Percentiles rank a stretch among this genome's conserved stretches.
Conservation (phyloP, 1,140 invertebrate species). For the Centruroides vittatus region DNA sequence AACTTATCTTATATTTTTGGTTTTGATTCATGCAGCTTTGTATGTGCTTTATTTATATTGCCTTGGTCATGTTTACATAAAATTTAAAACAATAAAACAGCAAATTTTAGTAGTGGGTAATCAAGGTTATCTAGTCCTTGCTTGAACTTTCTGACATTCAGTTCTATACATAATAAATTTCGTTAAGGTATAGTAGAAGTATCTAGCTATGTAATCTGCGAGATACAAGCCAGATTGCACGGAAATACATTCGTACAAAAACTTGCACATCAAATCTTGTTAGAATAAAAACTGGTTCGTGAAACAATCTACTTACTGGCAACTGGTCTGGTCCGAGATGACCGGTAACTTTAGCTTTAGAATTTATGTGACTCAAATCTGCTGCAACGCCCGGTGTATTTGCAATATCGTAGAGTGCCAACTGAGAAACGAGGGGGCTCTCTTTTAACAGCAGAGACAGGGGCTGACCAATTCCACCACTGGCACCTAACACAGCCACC, state of each 20-base stretch:
- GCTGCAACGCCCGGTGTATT: conserved; percentile 93
- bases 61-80: too few relatives aligned
- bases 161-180: too few relatives aligned
- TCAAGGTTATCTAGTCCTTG: too few relatives aligned
- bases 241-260: background rate
- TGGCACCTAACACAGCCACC: conserved; percentile 90
- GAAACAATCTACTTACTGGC: conserved; percentile 28
- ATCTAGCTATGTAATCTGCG: background rate
- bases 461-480: conserved; percentile 96
- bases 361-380: conserved; percentile 95
- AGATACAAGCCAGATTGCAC: background rate
- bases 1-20: too few relatives aligned
- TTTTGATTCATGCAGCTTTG: too few relatives aligned
- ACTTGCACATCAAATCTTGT: background rate
- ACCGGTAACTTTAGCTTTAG: conserved; percentile 63
- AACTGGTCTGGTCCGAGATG: conserved; percentile 64
- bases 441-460: conserved; percentile 89
- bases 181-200: too few relatives aligned
- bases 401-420: conserved; percentile 89
- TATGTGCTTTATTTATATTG: too few relatives aligned
- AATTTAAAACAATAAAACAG: too few relatives aligned
- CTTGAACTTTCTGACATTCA: too few relatives aligned
- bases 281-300: background rate
- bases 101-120: too few relatives aligned
- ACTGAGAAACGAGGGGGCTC: conserved; percentile 61